Base-by-base conservation (phyloP, 2,113 vertebrate genomes). In the Nansenia antarctica region DNA sequence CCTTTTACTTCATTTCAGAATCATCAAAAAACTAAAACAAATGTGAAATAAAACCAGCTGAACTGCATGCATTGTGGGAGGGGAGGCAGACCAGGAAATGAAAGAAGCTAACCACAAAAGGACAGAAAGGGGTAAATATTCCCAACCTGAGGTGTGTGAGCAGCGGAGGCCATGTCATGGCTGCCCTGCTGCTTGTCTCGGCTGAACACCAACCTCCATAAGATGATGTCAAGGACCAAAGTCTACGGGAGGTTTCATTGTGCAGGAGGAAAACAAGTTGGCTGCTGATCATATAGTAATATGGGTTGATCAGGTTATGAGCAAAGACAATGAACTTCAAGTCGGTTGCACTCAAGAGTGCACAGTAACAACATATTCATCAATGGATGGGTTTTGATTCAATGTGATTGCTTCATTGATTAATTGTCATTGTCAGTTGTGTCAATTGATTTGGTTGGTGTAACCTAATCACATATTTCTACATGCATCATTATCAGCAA, bases 161-260 rank as follows among this genome's bases (percentile, higher is more conserved):
- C 86, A 88, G 90, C 90, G 71, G 87, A 70, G 83, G 54, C 68
- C 70, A 45, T 2, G 87, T 89, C 92, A 89, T 71, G 86, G 79
- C 91, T 91, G 88, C 53, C 15, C 65, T 92, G 93, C 87, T 89
- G 93, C 93, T 91, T 95, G 91, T 92, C 94, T 92, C 93, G 90
- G 91, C 77, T 95, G 95, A 96, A 97, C 93, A 95, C 92, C 93
- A 96, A 92, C 85, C 93, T 98, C 97, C 95, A 93, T 91, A 98
- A 93, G 95, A 96, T 84, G 94, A 93, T 90, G 92, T 99, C 97
- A 94, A 98, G 93, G 94, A 98, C 93, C 94, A 98, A 83, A 90
- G 93, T 96, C 98, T 99, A 95, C 80, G 90, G 93, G 86, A 94
- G 72, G 93, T 88, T 90, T 91, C 84, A 90, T 91, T 73, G 83